phyloP scores from a whole-genome alignment of 1,140 invertebrate genomes.

The Drosophila sulfurigaster region DNA sequence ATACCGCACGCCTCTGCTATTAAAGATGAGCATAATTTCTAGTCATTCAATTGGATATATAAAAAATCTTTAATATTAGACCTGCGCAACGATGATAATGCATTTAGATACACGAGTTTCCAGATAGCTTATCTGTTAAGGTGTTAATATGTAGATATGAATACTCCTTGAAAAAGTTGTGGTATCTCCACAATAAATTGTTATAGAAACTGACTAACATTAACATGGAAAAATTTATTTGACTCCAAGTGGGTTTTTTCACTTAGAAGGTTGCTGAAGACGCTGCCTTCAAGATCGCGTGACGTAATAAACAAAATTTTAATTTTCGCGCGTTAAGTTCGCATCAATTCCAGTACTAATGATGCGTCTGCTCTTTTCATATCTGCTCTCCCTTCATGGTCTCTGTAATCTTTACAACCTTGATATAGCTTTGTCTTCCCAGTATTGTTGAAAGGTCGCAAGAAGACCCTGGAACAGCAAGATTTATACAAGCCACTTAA shows the following conservation, averaged over 20 bases:
- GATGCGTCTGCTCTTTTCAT: not conserved
- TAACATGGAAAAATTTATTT: not conserved
- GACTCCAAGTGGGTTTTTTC: not conserved
- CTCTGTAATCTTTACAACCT: not conserved
- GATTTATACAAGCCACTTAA: constrained; percentile 86
- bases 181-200: constrained; percentile 12
- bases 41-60: constrained; percentile 1
- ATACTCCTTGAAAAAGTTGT: constrained; percentile 7
- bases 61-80: constrained; percentile 5
- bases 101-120: not conserved
- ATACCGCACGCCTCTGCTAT: not conserved
- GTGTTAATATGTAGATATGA: constrained; percentile 13
- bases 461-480: constrained; percentile 85
- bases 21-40: not conserved
- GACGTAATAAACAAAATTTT: constrained; percentile 4
- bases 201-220: not conserved
- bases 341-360: not conserved
- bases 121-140: constrained; percentile 35
- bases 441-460: constrained; percentile 85
- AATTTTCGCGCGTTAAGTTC: not conserved
- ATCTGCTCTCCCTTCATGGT: constrained; percentile 6
- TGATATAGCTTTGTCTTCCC: constrained; percentile 85
- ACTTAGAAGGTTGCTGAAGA: not conserved
- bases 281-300: not conserved
- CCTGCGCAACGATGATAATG: constrained; percentile 13